Conservation (phyloP, 2,797 vertebrate genomes). For the Jordanella pulchra region DNA sequence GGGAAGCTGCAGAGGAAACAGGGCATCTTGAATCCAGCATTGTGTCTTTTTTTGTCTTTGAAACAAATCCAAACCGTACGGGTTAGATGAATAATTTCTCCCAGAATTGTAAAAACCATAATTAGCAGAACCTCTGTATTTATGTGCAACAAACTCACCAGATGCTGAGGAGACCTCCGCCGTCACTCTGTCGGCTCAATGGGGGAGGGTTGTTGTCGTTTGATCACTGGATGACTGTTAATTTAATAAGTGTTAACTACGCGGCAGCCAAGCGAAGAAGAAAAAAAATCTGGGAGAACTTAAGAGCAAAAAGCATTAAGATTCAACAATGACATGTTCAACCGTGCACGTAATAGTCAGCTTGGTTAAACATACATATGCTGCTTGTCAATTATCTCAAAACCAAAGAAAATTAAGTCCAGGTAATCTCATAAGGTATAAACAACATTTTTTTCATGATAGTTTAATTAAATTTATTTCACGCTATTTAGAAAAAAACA, state of each 20-base stretch:
- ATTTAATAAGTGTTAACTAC: slow-evolving; percentile 77
- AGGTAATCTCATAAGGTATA: slow-evolving; percentile 77
- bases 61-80: slow-evolving; percentile 40
- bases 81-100: slow-evolving; percentile 24
- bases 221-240: slow-evolving; percentile 72
- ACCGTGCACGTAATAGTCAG: slow-evolving; percentile 76
- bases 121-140: slow-evolving; percentile 60
- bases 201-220: slow-evolving; percentile 68
- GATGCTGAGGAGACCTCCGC: slow-evolving; percentile 67
- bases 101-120: slow-evolving; percentile 54
- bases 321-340: slow-evolving; percentile 78
- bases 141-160: slow-evolving; percentile 51
- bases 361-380: slow-evolving; percentile 75
- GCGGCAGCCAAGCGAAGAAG: slow-evolving; percentile 53
- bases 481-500: slow-evolving; percentile 65
- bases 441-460: slow-evolving; percentile 74
- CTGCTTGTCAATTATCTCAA: slow-evolving; percentile 79
- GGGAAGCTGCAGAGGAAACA: slow-evolving; percentile 59
- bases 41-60: slow-evolving; percentile 39
- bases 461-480: slow-evolving; percentile 73
- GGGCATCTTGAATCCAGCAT: slow-evolving; percentile 58
- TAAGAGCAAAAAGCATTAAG: slow-evolving; percentile 70
- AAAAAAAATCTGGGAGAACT: slow-evolving; percentile 56
- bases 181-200: slow-evolving; percentile 55
- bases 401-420: slow-evolving; percentile 76